Conservation (phyloP, 64 coral and sea anemone genomes). For the Montipora cactus region DNA sequence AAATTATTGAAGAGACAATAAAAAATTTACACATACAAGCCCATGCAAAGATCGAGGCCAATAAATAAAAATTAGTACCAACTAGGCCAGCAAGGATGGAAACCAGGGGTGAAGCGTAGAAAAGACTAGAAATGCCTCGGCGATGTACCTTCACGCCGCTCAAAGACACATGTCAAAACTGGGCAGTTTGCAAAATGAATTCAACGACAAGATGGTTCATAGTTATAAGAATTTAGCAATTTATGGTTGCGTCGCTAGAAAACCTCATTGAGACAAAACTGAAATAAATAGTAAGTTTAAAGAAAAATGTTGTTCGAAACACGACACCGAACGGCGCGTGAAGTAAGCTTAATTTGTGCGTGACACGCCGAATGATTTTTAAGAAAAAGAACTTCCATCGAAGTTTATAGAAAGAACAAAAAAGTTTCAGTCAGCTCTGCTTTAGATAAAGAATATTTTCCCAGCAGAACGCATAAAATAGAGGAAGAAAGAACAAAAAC, state of each 20-base stretch:
- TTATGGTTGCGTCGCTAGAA: background rate
- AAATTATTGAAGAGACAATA: slow-evolving; percentile 33
- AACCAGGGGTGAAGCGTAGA: background rate
- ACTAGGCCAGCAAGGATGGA: background rate
- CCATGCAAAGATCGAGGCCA: background rate
- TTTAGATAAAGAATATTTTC: background rate
- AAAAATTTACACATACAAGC: slow-evolving; percentile 26
- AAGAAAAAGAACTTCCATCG: slow-evolving; percentile 6
- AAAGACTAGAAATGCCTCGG: slow-evolving; percentile 22
- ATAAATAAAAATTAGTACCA: background rate
- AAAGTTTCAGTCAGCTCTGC: background rate
- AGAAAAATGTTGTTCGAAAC: background rate
- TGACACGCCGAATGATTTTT: slow-evolving; percentile 8
- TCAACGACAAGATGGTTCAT: background rate
- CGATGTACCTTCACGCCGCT: background rate
- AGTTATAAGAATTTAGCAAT: background rate
- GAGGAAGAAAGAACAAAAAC: background rate
- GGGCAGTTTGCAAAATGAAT: background rate
- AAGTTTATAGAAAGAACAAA: slow-evolving; percentile 46
- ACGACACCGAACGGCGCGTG: background rate
- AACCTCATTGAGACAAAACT: background rate
- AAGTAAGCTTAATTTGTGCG: background rate
- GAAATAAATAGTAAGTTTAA: background rate
- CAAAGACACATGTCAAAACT: background rate
- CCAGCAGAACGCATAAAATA: background rate